Base-by-base conservation (phyloP, 2,888 invertebrate genomes). In the Scaptomyza reducta region DNA sequence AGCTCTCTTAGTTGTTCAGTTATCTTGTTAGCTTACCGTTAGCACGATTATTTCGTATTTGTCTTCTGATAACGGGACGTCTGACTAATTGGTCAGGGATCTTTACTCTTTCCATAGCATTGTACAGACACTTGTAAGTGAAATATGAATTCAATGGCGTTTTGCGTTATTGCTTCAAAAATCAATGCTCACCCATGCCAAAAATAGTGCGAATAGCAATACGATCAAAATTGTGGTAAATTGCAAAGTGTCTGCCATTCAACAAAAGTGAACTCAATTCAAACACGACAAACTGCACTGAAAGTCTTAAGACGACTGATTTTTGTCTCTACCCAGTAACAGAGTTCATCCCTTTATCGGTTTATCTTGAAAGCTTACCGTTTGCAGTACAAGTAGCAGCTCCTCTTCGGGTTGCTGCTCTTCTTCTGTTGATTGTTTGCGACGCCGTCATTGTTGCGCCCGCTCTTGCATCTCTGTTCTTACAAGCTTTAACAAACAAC, bases 311-410 rank as follows among this genome's bases (percentile, higher is more conserved):
- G n/a, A 3, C 22, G 22, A 50, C 50, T 50, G 35, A 35, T 14
- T 11, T 22, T 11, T 31, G 11, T 14, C 22, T 35, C 7, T 14
- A 25, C 7, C 6, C 7, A 11, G 2, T 16, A 40, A 0, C 10
- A 3, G 7, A 25, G 5, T 4, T 11, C 1, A 50, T 50, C 49
- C 14, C 3, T 10, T 49, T 18, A 49, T 22, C 50, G 14, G 6
- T 38, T 35, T 38, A 50, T 50, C 35, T 50, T 14, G 25, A 38
- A 50, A 46, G 60, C 62, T 62, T 50, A 62, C 62, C 62, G 25
- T 38, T 50, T 22, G 11, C 14, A 10, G 35, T 29, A 9, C 1
- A 16, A 55, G 42, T 11, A 35, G 31, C 31, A 7, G 6, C 29
- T 33, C 27, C 16, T 16, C 46, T 11, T 7, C 5, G 7, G 13